Evolutionary conservation across 2,888 invertebrate species (phyloP).

Genomic region (Malthinus flaveolus): DNA sequence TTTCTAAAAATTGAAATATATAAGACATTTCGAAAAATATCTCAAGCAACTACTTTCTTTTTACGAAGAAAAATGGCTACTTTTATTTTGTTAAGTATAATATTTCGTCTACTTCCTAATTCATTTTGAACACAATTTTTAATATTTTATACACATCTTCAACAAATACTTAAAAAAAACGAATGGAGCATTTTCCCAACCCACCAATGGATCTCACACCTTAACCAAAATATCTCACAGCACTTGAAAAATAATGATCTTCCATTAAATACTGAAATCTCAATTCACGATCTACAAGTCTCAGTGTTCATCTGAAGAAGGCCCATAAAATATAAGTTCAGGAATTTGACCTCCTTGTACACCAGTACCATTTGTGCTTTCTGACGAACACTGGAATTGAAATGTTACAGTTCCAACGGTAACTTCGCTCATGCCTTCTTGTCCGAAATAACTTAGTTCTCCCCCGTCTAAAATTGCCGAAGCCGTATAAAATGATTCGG

Average conservation of each 20-base stretch:
- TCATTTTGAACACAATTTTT: conserved; percentile 39
- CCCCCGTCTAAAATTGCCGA: conserved; percentile 93
- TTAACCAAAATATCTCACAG: conserved; percentile 34
- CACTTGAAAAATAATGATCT: conserved; percentile 35
- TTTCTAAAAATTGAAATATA: conserved; percentile 30
- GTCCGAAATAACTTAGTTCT: conserved; percentile 95
- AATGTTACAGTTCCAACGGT: conserved; percentile 92
- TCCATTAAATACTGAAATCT: conserved; percentile 21
- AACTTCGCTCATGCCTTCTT: conserved; percentile 95
- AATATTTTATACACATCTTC: conserved; percentile 12
- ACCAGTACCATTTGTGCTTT: conserved; percentile 96
- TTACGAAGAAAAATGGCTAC: conserved; percentile 17
- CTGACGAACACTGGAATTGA: conserved; percentile 96
- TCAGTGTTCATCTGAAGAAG: conserved; percentile 60
- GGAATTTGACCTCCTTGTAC: conserved; percentile 98
- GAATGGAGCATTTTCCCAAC: conserved; percentile 10
- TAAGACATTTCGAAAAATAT: conserved; percentile 45
- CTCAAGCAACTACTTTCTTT: conserved; percentile 27
- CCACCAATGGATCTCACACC: conserved; percentile 7
- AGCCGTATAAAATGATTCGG: conserved; percentile 92
- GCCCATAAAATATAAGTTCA: conserved; percentile 93
- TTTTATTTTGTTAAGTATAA: conserved; percentile 7
- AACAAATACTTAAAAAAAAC: conserved; percentile 5
- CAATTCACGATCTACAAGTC: conserved; percentile 11
- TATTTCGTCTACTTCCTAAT: conserved; percentile 26